Base-by-base conservation (phyloP, 2,888 invertebrate genomes). In the Pristionchus arcanus region DNA sequence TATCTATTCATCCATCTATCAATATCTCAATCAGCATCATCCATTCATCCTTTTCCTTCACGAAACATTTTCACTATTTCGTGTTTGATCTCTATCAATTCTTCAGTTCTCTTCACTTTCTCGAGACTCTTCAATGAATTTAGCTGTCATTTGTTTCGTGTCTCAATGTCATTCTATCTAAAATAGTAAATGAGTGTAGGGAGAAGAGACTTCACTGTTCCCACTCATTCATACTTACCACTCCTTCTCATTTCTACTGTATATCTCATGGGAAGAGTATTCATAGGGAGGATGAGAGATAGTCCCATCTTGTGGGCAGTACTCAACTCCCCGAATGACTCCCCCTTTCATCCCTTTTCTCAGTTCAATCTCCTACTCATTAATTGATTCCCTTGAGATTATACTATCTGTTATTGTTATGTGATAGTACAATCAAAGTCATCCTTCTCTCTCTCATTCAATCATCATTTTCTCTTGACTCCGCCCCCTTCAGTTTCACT, bases 401-500 rank as follows among this genome's bases (percentile, higher is more conserved):
- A 16, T 5, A 34, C 34, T 49, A 49, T 49, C 42, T 31, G 16
- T 71, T 71, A 34, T 71, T 71, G 71, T 34, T 34, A 71, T 63
- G 71, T 4, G 71, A 71, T 71, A 71, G 71, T 71, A 71, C 71
- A 71, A 71, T 71, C 9, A 71, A 15, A 71, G 31, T 71, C 71
- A 71, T 71, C 28, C 63, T 63, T 71, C 71, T 71, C n/a, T 68
- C 68, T 68, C 68, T 25, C 59, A 19, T 68, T 68, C 68, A 25
- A 68, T 68, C 68, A 68, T 68, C 68, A 19, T 49, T 68, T 68
- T 9, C 71, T 34, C 71, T 71, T 71, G 71, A 71, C 71, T 71
- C 71, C 71, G 71, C 71, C 71, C 42, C 31, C 71, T 71, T 71
- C 71, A 71, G 71, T 71, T 71, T 71, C 71, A 71, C 71, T 34